Evolutionary conservation across 2,113 vertebrate genomes (phyloP), one percentile per base, ranked within the genome.

Genomic region (Laticauda laticaudata): DNA sequence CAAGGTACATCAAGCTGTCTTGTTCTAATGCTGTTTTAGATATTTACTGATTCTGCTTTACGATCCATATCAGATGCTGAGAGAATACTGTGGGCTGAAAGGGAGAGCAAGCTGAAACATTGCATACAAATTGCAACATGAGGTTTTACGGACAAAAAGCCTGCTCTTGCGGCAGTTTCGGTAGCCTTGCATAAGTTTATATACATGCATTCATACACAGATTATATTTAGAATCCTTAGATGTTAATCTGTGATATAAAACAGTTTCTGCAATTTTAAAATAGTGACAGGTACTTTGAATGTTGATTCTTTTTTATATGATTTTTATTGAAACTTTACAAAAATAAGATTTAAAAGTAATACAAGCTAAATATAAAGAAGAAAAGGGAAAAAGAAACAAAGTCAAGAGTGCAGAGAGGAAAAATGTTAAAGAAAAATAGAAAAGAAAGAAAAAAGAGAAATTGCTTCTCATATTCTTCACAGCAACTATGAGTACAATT

Each of bases 1-100:
- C 86, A 99, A 99, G 99, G 99, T 99, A 96, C 89, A 11, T 1
- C 43, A 45, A 85, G 43, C 4, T 91, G 57, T 87, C 81, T 69
- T 87, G 14, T 92, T 91, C 15, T 86, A 51, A 54, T 43, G 59
- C 43, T 89, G 18, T 93, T 93, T 91, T 87, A 92, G 91, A 56
- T 81, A 29, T 87, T 11, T 11, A 29, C 14, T 23, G 57, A 43
- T 81, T 81, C 75, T 81, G 75, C 34, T 21, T 81, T 34, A 43
- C 18, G 18, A 81, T 43, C 18, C 75, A 43, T 81, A 43, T 81
- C 75, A 43, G 34, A 81, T 43, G 34, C 34, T 0, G 20, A 43
- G 75, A 81, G 75, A 81, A 81, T 43, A 81, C 48, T 48, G 20
- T 43, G 34, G 75, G 34, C 18, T 81, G 75, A 18, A 43, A 43